Percentiles rank a stretch among this genome's conserved stretches.
These are phyloP conservation scores for Acanthosepion lycidas DNA, from an alignment of 2,888 invertebrate genomes.

Conservation along the genomic window DNA sequence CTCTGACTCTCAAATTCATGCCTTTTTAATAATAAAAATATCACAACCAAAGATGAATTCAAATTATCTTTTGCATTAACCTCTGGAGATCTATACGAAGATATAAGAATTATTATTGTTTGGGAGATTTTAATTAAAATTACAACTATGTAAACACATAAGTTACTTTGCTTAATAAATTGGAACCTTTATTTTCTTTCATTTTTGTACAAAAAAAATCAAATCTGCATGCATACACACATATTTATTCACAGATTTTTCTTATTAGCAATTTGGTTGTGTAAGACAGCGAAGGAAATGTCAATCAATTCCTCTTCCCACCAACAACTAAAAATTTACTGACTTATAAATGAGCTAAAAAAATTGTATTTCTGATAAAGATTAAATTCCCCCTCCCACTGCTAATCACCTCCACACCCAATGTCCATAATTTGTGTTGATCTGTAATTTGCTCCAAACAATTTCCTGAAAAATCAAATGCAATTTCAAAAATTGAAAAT, in stretches of 20 bases:
- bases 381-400: background rate
- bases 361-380: background rate
- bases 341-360: background rate
- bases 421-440: background rate
- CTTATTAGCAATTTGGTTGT: background rate
- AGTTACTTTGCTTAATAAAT: too few relatives aligned
- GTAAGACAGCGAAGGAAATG: background rate
- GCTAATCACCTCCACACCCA: background rate
- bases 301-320: background rate
- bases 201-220: background rate
- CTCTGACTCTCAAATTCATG: too few relatives aligned
- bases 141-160: too few relatives aligned
- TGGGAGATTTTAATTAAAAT: too few relatives aligned
- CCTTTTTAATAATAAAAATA: too few relatives aligned
- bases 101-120: too few relatives aligned
- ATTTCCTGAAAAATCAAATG: slow-evolving; percentile 33
- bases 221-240: background rate
- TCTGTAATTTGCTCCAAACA: background rate
- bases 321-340: background rate
- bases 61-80: too few relatives aligned
- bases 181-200: too few relatives aligned
- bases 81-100: too few relatives aligned
- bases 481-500: background rate
- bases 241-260: background rate
- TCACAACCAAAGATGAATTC: too few relatives aligned